Base-by-base conservation (phyloP, 2,888 invertebrate species). In the Melipona beecheii region DNA sequence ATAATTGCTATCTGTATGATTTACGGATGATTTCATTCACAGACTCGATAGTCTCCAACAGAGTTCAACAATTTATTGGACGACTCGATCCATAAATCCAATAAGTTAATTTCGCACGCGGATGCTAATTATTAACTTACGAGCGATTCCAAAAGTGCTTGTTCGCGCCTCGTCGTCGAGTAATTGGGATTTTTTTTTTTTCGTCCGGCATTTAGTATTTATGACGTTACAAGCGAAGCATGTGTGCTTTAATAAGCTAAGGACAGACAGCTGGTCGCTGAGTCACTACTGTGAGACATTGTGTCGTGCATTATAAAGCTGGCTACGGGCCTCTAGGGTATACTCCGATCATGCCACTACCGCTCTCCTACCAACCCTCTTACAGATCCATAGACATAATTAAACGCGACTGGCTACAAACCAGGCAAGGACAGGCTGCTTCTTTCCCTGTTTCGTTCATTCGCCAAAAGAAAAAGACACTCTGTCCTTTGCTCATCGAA, bases 201-300 rank as follows among this genome's bases (percentile, higher is more conserved):
- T 36, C 43, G 80, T 74, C 71, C 85, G 87, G 17, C 73, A 88
- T 90, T 87, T 78, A 84, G 78, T 90, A 90, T 90, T 91, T 91
- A 90, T 91, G 84, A 89, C 83, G 85, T 81, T 85, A 85, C 78
- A 69, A 75, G 84, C 81, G 86, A 87, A 80, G 89, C 90, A 90
- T 90, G 91, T 86, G 88, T 81, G 85, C 78, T 83, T 89, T 92
- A 92, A 92, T 91, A 91, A 92, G 90, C 86, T 85, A 89, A 84
- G 87, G 83, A 88, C 88, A 86, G 89, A 90, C 92, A 92, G 91
- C 88, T 89, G 91, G 90, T 86, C 86, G 91, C 90, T 92, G 93
- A 93, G 89, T 93, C 93, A 93, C 89, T 89, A 78, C 75, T 65
- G 85, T 58, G 56, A 54, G 79, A 79, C 69, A 81, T 83, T 84